These are phyloP conservation scores for Porphyrio hochstetteri DNA, from an alignment of 2,113 vertebrate species.

Conservation along the genomic window DNA sequence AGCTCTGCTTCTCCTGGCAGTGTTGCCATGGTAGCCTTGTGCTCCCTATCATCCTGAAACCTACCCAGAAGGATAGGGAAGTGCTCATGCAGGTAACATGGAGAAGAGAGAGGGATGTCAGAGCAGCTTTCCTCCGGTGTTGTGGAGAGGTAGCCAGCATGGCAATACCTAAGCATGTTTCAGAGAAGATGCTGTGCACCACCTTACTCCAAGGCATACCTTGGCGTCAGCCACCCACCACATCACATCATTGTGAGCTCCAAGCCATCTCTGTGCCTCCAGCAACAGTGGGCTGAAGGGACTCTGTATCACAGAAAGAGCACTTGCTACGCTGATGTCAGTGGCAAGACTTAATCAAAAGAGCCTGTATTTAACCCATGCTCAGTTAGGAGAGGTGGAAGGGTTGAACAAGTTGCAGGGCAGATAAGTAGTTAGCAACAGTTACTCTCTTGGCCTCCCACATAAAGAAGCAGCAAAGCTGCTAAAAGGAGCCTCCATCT, in stretches of 20 bases:
- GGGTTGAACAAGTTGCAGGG: not conserved
- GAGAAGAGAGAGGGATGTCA: not conserved
- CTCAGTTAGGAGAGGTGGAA: rapidly evolving
- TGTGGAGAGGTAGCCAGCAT: rapidly evolving
- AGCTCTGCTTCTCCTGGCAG: not conserved
- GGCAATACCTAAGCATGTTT: not conserved
- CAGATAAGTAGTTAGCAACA: not conserved
- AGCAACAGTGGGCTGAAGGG: not conserved
- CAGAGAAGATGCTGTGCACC: not conserved
- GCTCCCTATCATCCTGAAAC: not conserved
- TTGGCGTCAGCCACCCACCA: not conserved
- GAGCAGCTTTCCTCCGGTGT: not conserved
- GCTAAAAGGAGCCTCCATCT: slow-evolving; percentile 23
- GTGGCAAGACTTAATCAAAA: not conserved
- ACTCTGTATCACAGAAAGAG: not conserved
- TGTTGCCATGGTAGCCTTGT: not conserved
- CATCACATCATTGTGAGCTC: not conserved
- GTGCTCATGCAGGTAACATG: not conserved
- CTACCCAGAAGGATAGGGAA: not conserved
- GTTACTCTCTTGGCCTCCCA: not conserved
- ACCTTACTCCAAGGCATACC: not conserved
- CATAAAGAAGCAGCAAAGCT: not conserved
- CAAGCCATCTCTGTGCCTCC: not conserved
- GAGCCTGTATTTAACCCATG: not conserved
- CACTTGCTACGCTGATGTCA: rapidly evolving